Percentiles rank a stretch among this genome's conserved stretches.
Conservation (phyloP, 1,140 invertebrate species). For the Heliconius nattereri region DNA sequence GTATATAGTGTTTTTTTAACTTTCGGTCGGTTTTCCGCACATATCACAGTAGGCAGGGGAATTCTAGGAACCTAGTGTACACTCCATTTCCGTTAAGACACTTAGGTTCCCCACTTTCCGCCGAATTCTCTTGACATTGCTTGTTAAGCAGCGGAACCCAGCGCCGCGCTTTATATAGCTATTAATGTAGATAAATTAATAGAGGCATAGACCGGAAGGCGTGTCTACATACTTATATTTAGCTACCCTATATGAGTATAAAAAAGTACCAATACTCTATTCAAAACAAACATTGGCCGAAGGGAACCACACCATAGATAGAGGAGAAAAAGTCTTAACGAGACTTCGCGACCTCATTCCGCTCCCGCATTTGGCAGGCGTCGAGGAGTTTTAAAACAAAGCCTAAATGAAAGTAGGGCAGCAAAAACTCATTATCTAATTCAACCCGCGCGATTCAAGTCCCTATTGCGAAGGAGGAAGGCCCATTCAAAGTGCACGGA, state of each 20-base stretch:
- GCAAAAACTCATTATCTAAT: slow-evolving; percentile 32
- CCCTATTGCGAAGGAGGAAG: not conserved
- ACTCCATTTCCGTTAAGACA: no score
- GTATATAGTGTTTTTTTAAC: no score
- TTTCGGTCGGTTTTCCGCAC: no score
- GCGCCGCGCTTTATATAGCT: no score
- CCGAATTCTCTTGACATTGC: no score
- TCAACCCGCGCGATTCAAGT: not conserved
- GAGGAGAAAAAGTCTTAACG: slow-evolving; percentile 36
- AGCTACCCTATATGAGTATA: not conserved
- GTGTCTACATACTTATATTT: no score
- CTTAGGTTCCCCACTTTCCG: no score
- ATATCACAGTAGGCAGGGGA: no score
- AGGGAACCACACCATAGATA: slow-evolving; percentile 35
- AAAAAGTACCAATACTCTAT: not conserved
- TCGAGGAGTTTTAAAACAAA: slow-evolving; percentile 44
- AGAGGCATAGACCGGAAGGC: no score
- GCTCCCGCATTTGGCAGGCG: slow-evolving; percentile 42
- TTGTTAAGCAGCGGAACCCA: no score
- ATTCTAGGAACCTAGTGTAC: no score
- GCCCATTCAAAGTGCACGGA: not conserved
- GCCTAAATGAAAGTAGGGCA: slow-evolving; percentile 44
- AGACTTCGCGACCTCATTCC: slow-evolving; percentile 38
- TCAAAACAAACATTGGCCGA: slow-evolving; percentile 10
- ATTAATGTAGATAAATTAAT: no score